Base-by-base conservation (phyloP, 2,888 invertebrate species). In the Perithous albicinctus region DNA sequence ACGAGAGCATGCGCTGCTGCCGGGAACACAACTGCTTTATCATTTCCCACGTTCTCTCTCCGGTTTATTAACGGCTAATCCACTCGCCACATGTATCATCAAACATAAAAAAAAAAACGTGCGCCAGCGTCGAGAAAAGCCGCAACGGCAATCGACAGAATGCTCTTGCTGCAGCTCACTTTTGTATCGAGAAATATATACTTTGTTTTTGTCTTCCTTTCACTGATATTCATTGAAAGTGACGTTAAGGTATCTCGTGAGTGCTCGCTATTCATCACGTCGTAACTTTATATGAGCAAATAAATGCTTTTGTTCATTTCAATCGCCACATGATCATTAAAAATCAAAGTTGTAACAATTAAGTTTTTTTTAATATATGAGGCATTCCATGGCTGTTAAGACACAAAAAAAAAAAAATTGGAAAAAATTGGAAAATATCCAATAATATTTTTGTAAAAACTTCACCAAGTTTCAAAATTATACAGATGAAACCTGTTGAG, bases 21-120 rank as follows among this genome's bases (percentile, higher is more conserved):
- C 2, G 12, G 10, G 66, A 23, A 15, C 18, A 2, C 26, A 54
- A 38, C 12, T 12, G 35, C 38, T 38, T 23, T 32, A 54, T 69
- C n/a, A 69, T 54, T 69, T 69, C 69, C 51, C 69, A 54, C 51
- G 67, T 66, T 67, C 48, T 64, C 43, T 20, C 67, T 6, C 4
- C 67, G 51, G 12, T 23, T 35, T 32, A 67, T 67, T 23, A 51
- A 35, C 67, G 51, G 20, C 20, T 23, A 7, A 67, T 67, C 67
- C 46, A 48, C 67, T 51, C 20, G 46, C 51, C 51, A 67, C 35
- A 67, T 48, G 67, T 35, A 32, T 35, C 32, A 51, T 48, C 20
- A n/a, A 48, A 20, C 12, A 18, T 7, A 67, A 51, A 15, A 51
- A 67, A 32, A 67, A 51, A 15, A 51, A 67, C 18, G 26, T 15